Percentiles rank a stretch among this genome's conserved stretches.
Evolutionary conservation across 2,888 invertebrate genomes (phyloP).

Genomic region (Phrixothrix hirtus): DNA sequence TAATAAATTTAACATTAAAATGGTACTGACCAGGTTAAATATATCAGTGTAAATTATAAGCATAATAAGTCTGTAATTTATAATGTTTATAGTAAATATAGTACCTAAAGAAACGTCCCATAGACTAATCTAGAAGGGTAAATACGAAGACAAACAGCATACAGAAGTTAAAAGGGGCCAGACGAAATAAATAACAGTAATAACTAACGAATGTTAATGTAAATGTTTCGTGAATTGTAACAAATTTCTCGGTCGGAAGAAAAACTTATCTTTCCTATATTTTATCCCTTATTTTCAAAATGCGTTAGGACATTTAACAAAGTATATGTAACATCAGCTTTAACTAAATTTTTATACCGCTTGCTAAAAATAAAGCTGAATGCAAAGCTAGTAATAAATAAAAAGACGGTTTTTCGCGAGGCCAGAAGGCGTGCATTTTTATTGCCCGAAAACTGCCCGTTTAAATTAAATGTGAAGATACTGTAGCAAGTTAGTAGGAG

Average conservation of each 20-base stretch:
- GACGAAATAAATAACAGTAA: constrained; percentile 54
- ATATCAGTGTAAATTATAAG: too few relatives aligned
- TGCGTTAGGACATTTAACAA: constrained; percentile 25
- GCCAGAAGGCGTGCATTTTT: constrained; percentile 59
- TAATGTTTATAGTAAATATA: background rate
- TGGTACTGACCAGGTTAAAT: too few relatives aligned
- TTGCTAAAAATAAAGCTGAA: constrained; percentile 29
- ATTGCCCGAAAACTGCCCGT: constrained; percentile 58
- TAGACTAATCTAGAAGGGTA: constrained; percentile 26
- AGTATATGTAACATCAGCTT: constrained; percentile 13
- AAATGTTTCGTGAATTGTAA: constrained; percentile 55
- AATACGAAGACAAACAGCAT: constrained; percentile 47
- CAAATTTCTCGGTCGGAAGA: constrained; percentile 55
- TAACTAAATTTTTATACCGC: constrained; percentile 31
- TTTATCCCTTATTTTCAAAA: constrained; percentile 24
- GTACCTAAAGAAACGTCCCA: constrained; percentile 6
- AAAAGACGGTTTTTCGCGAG: constrained; percentile 57
- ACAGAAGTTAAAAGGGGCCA: constrained; percentile 53
- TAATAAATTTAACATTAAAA: too few relatives aligned
- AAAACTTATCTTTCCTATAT: constrained; percentile 51
- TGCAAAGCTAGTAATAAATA: constrained; percentile 52
- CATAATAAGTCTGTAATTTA: background rate
- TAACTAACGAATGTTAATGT: constrained; percentile 53
- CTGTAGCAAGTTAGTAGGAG: constrained; percentile 48
- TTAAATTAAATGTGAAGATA: constrained; percentile 59